Conservation (phyloP, 1,140 invertebrate genomes). For the Oryctes rhinoceros region DNA sequence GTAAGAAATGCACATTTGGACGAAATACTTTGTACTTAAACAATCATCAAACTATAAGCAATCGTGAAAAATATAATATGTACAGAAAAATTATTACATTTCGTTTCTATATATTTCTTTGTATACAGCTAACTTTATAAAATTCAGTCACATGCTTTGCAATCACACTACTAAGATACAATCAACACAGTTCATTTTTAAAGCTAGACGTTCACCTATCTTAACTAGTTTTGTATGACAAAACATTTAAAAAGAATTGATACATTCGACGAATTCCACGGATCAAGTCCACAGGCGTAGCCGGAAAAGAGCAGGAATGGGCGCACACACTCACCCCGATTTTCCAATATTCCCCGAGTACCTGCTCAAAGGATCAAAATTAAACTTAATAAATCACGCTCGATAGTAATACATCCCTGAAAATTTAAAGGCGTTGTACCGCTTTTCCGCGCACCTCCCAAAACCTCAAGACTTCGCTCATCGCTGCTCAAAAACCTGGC, state of each 20-base stretch:
- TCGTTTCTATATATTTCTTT: constrained; percentile 31
- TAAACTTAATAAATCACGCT: too few species aligned
- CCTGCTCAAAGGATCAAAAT: too few species aligned
- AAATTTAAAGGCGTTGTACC: too few species aligned
- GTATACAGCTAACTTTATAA: constrained; percentile 33
- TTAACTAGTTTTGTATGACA: constrained; percentile 22
- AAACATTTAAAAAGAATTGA: background rate
- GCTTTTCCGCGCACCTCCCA: too few species aligned
- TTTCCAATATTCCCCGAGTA: too few species aligned
- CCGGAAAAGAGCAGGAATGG: too few species aligned
- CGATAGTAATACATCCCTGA: too few species aligned
- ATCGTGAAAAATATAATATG: constrained; percentile 35
- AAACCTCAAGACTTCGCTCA: too few species aligned
- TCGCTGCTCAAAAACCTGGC: too few species aligned
- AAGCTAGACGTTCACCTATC: constrained; percentile 35
- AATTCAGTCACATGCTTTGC: constrained; percentile 33
- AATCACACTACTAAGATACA: constrained; percentile 25
- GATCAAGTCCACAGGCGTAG: background rate
- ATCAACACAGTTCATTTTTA: constrained; percentile 34
- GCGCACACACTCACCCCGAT: too few species aligned
- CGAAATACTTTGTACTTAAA: constrained; percentile 40
- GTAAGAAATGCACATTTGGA: constrained; percentile 41
- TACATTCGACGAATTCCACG: background rate
- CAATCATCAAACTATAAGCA: constrained; percentile 40
- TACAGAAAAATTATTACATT: constrained; percentile 37